Evolutionary conservation across 2,888 invertebrate species (phyloP), one percentile per base, ranked within the genome.

Genomic region (Podotricha telesiphe): DNA sequence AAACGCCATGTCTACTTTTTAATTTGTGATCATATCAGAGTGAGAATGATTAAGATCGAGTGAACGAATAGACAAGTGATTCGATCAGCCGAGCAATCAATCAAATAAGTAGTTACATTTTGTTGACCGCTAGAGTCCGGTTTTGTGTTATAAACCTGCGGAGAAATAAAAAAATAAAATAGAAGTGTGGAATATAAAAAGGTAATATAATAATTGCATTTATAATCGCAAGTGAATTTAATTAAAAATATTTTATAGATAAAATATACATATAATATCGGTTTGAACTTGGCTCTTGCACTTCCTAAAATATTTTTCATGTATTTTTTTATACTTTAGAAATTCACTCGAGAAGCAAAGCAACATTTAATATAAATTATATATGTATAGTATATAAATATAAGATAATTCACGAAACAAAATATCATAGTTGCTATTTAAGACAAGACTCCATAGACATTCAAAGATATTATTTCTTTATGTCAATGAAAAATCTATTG

Each of bases 141-240:
- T 92, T 93, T 93, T 89, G 92, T 90, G 89, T 93, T 93, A 93
- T 93, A 93, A 90, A 93, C 93, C 93, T 93, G 93, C 86, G 91
- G 88, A 93, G 87, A 91, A 87, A 92, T 86, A 90, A 92, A 91
- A 28, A 86, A 80, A 85, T 86, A 89, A 91, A 87, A 89, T 86
- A 92, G 90, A 89, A 87, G 86, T 90, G 86, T 90, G 86, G 84
- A 85, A 84, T 84, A 86, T 77, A 81, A 79, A 45, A 82, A 81
- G 85, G 78, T 84, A 79, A 82, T 76, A 84, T 76, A 79, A 73
- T 80, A 79, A 74, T 76, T 81, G 88, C 88, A 78, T 80, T 86
- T 81, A 84, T 80, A 82, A 86, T 86, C 82, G 56, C 68, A 83
- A 86, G 82, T 85, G 86, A 89, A 86, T 59, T 40, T 7, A 53